Percentiles rank a stretch among this genome's conserved stretches.
phyloP scores from a whole-genome alignment of 1,140 invertebrate species.

The Drepana arcuata region DNA sequence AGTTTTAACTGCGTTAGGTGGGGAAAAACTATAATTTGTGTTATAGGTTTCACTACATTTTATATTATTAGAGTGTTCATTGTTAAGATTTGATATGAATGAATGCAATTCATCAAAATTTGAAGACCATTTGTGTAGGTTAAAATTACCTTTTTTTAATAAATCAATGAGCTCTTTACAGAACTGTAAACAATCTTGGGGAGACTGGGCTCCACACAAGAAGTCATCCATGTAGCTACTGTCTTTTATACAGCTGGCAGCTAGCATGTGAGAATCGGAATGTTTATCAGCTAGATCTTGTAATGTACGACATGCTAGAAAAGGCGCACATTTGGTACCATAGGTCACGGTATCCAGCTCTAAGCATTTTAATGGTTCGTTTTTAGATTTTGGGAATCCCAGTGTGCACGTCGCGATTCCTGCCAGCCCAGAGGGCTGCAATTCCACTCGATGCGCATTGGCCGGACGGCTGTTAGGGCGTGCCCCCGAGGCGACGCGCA shows the following conservation, averaged over 20 bases:
- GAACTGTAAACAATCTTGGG: slow-evolving; percentile 4
- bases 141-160: slow-evolving; percentile 17
- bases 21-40: slow-evolving; percentile 2
- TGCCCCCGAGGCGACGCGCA: too few relatives aligned
- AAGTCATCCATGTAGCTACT: slow-evolving; percentile 6
- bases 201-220: background rate
- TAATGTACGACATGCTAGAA: slow-evolving; percentile 27
- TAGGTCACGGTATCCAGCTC: slow-evolving; percentile 35
- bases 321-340: slow-evolving; percentile 37
- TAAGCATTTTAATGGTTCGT: background rate
- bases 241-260: background rate
- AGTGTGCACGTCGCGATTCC: too few relatives aligned
- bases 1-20: slow-evolving; percentile 1
- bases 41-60: background rate
- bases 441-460: too few relatives aligned
- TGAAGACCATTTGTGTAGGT: slow-evolving; percentile 30
- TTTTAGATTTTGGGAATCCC: too few relatives aligned
- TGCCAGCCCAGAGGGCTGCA: too few relatives aligned
- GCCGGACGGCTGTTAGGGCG: too few relatives aligned
- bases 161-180: slow-evolving; percentile 19
- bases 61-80: too few relatives aligned
- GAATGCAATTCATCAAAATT: slow-evolving; percentile 13
- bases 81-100: background rate
- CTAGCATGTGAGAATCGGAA: background rate
- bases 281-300: slow-evolving; percentile 24